phyloP scores from a whole-genome alignment of 2,888 invertebrate species.

The Neoascia interrupta region DNA sequence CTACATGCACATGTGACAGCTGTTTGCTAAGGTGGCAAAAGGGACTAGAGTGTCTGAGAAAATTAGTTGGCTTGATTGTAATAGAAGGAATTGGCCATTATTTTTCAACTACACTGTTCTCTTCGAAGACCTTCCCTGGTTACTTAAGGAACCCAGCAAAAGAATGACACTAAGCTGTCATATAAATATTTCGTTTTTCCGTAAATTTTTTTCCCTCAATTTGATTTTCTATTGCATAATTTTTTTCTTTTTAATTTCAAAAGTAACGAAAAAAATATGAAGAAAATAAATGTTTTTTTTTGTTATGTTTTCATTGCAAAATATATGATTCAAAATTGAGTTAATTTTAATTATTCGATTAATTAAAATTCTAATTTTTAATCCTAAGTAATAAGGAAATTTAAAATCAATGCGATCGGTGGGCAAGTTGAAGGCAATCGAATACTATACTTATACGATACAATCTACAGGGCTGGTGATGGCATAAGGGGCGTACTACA shows the following conservation, averaged over 20 bases:
- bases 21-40: background rate
- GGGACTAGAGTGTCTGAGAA: background rate
- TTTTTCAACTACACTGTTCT: background rate
- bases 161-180: constrained; percentile 17
- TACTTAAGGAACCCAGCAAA: background rate
- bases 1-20: background rate
- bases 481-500: too few species aligned
- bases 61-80: background rate
- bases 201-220: background rate
- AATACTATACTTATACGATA: constrained; percentile 52
- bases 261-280: constrained; percentile 60
- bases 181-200: background rate
- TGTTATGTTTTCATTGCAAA: constrained; percentile 8
- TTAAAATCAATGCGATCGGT: constrained; percentile 64
- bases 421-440: constrained; percentile 69
- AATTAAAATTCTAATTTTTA: constrained; percentile 59
- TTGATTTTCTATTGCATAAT: constrained; percentile 56
- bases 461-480: constrained; percentile 55
- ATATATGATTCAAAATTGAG: constrained; percentile 30
- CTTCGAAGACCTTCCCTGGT: background rate
- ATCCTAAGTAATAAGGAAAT: too few species aligned
- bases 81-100: too few species aligned
- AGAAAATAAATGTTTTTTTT: constrained; percentile 36
- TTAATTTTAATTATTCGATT: constrained; percentile 41
- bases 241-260: constrained; percentile 47